phyloP scores from a whole-genome alignment of 2,113 vertebrate species.

The Tylochromis polylepis region DNA sequence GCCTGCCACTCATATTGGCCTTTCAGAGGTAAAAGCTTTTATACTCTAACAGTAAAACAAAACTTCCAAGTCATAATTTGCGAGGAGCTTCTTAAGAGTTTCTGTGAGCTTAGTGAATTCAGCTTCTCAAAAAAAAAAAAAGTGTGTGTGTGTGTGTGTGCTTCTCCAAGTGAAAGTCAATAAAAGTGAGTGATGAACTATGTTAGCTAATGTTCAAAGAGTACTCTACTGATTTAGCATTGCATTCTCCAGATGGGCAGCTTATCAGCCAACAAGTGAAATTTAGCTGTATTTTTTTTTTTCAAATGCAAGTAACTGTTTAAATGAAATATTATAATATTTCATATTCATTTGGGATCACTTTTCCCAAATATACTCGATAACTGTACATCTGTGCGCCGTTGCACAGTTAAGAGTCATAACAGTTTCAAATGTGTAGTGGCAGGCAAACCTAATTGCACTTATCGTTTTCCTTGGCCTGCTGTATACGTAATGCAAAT shows the following conservation, averaged over 20 bases:
- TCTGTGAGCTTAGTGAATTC: not conserved
- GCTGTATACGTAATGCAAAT: not conserved
- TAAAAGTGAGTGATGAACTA: not conserved
- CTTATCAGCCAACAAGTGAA: not conserved
- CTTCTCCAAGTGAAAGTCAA: not conserved
- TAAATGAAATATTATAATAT: not conserved
- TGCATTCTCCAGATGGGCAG: not conserved
- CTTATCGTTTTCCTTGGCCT: not conserved
- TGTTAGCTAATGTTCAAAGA: not conserved
- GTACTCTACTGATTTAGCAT: not conserved
- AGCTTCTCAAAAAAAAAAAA: too few relatives aligned
- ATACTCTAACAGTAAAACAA: not conserved
- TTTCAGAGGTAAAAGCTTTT: conserved; percentile 8
- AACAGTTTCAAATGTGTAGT: not conserved
- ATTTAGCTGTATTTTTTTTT: not conserved
- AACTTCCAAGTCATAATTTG: not conserved
- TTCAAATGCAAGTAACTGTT: not conserved
- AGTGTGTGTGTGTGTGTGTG: not conserved
- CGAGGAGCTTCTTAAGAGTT: not conserved
- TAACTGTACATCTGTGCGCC: not conserved
- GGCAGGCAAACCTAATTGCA: not conserved
- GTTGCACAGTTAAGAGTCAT: not conserved
- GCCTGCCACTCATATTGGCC: not conserved
- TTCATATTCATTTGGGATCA: not conserved
- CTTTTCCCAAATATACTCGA: not conserved